Percentiles rank a stretch among this genome's conserved stretches.
Evolutionary conservation across 2,888 invertebrate species (phyloP).

Genomic region (Pachliopta kotzebuea): DNA sequence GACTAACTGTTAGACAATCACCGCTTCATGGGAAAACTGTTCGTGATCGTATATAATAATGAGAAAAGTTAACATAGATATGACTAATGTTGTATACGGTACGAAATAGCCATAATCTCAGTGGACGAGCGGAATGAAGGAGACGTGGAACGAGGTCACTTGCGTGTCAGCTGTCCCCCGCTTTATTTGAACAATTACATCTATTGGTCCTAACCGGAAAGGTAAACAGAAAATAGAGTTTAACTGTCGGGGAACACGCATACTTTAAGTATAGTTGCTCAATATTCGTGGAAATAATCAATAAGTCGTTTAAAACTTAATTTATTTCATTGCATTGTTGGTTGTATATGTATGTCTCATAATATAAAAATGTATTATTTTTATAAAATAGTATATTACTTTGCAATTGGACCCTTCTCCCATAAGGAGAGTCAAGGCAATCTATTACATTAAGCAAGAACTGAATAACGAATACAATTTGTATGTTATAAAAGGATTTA

Average conservation of each 20-base stretch:
- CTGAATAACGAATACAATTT: no score
- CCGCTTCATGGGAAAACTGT: conserved; percentile 3
- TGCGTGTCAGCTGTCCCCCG: conserved; percentile 33
- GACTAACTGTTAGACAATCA: background rate
- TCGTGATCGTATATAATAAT: conserved; percentile 9
- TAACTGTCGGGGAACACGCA: conserved; percentile 44
- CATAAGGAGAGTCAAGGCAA: no score
- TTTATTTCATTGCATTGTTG: no score
- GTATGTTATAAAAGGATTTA: no score
- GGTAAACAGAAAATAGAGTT: conserved; percentile 41
- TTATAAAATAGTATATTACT: no score
- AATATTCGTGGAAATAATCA: no score
- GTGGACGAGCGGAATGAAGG: conserved; percentile 8
- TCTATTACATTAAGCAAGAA: no score
- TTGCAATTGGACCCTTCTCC: no score
- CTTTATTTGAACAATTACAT: conserved; percentile 54
- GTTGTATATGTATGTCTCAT: no score
- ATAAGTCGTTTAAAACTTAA: no score
- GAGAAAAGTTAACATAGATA: conserved; percentile 13
- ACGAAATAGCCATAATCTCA: conserved; percentile 17
- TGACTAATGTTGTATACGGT: conserved; percentile 7
- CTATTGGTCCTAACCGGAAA: conserved; percentile 49
- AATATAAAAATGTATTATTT: no score
- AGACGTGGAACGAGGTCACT: conserved; percentile 21
- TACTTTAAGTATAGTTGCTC: background rate